Percentiles rank a stretch among this genome's conserved stretches.
Evolutionary conservation across 2,888 invertebrate genomes (phyloP).

Genomic region (Cancer borealis): DNA sequence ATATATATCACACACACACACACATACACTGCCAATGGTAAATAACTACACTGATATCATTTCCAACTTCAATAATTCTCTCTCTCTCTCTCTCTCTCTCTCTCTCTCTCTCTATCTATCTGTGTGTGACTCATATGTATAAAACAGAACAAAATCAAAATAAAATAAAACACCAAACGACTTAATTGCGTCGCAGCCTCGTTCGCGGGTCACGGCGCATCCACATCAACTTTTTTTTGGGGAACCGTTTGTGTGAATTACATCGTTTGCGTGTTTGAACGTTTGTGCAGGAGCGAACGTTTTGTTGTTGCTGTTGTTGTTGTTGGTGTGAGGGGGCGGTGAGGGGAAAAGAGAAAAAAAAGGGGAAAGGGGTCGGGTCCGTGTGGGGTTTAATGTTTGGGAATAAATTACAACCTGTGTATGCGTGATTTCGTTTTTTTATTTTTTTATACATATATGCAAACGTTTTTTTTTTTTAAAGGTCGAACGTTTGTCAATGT

Average conservation of each 20-base stretch:
- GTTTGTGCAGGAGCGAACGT: neutral
- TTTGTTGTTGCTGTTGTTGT: neutral
- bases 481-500: neutral
- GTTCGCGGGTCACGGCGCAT: neutral
- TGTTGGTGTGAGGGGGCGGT: neutral
- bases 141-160: neutral
- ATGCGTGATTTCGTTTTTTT: neutral
- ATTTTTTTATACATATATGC: neutral
- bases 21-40: too few species aligned
- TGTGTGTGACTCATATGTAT: neutral
- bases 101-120: conserved; percentile 25
- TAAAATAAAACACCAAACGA: neutral
- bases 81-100: conserved; percentile 32
- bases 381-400: neutral
- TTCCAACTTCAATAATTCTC: conserved; percentile 13
- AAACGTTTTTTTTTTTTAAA: neutral
- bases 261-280: neutral
- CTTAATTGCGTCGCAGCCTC: neutral
- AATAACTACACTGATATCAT: conserved; percentile 5
- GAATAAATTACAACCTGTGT: neutral
- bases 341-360: too few species aligned
- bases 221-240: neutral
- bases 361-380: neutral
- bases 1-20: too few species aligned
- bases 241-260: conserved; percentile 1